Base-by-base conservation (phyloP, 2,113 vertebrate species). In the Lathamus discolor region DNA sequence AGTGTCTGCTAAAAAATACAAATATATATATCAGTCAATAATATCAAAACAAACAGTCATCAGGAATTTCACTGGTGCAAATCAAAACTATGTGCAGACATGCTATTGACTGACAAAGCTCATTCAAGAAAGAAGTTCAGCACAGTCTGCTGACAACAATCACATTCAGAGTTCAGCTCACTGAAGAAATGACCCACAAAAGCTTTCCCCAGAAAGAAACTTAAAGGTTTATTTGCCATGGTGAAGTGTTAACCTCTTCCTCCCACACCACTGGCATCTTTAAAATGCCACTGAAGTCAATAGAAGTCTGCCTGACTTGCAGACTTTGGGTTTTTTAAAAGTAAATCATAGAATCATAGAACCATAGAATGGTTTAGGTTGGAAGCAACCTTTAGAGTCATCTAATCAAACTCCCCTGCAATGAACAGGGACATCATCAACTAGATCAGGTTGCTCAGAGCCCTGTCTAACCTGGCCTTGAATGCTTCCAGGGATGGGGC, bases 31-130 rank as follows among this genome's bases (percentile, higher is more conserved):
- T 62, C 24, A 37, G 41, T 52, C 69, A 80, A 69, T 68, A 82
- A 39, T 39, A 92, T 19, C 28, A 80, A 92, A 94, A 68, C 13
- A 90, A 92, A 86, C 17, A 46, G 22, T 44, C 33, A 54, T 74
- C 20, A 77, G 72, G 69, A 83, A 88, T 74, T 41, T 67, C 59
- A 80, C 31, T 59, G 52, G 18, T 80, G 31, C 22, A 73, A 86
- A 72, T 74, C 35, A 63, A 57, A 83, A 80, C 59, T 86, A n/a
- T 25, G 66, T 64, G 61, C 37, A 74, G 77, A 92, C 37, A 15
- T 48, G 13, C 5, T 68, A 35, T 3, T 85, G 63, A 87, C 57
- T 85, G 54, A n/a, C 48, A 92, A 88, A 25, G 12, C 7, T 31
- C 44, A 23, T 16, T 73, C 23, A 85, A 76, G 10, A 79, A 55